A percentile compares a stretch with the other conserved stretches of the same genome.
phyloP scores from a whole-genome alignment of 2,797 vertebrate species.

The Propithecus perrieri region DNA sequence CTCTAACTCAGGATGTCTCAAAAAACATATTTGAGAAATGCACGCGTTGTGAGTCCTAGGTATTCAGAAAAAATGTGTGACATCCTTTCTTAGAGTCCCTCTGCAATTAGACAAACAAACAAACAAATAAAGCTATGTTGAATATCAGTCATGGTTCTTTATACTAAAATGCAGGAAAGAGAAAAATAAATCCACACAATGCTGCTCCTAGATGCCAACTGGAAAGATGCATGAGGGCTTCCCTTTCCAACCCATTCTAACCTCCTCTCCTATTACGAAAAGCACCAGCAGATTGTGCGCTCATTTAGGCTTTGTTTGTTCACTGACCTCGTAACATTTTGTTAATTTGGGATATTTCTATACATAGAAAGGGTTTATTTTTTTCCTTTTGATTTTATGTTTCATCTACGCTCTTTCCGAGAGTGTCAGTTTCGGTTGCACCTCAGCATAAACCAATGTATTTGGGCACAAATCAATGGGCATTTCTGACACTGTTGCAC shows the following conservation, averaged over 20 bases:
- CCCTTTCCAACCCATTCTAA: neutral
- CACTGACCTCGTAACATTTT: neutral
- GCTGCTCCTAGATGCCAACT: neutral
- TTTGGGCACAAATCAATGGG: neutral
- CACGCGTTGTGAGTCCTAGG: fast-evolving
- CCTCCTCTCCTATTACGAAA: neutral
- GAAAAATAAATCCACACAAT: neutral
- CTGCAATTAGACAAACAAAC: neutral
- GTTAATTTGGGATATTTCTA: neutral
- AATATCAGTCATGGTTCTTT: neutral
- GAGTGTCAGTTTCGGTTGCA: neutral
- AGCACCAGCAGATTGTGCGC: neutral
- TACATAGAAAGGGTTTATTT: neutral
- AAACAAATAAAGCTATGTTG: neutral
- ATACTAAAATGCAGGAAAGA: neutral
- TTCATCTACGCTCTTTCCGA: conserved; percentile 15
- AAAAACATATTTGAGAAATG: neutral
- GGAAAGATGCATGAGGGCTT: neutral
- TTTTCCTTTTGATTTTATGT: conserved; percentile 9
- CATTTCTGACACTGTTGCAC: neutral
- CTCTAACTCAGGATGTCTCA: neutral
- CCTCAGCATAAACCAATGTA: neutral
- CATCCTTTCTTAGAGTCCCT: neutral
- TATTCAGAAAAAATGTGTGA: neutral
- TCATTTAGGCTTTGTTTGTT: neutral